Evolutionary conservation across 2,888 invertebrate genomes (phyloP).

Genomic region (Pinctada fucata): DNA sequence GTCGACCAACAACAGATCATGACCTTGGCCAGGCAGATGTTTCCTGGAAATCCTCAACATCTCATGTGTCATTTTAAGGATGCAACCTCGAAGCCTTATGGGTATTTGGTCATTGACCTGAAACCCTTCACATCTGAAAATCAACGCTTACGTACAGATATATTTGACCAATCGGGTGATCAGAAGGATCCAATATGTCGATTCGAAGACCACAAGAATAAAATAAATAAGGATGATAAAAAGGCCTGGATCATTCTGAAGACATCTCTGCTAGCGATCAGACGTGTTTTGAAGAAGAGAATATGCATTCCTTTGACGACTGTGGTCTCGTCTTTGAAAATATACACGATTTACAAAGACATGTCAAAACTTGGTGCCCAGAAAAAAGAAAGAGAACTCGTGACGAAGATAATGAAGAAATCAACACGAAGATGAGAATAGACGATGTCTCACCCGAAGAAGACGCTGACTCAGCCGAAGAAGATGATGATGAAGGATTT

Average conservation of each 20-base stretch:
- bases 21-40: constrained; percentile 48
- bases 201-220: not conserved
- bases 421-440: too few relatives aligned
- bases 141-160: constrained; percentile 26
- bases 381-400: constrained; percentile 22
- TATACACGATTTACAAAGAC: constrained; percentile 36
- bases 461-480: too few relatives aligned
- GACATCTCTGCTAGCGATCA: too few relatives aligned
- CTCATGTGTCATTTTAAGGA: constrained; percentile 12
- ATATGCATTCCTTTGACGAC: constrained; percentile 36
- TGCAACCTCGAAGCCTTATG: not conserved
- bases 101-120: constrained; percentile 10
- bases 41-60: constrained; percentile 33
- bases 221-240: too few relatives aligned
- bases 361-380: constrained; percentile 45
- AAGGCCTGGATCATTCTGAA: too few relatives aligned
- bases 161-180: constrained; percentile 17
- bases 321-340: constrained; percentile 38
- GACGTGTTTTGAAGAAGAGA: too few relatives aligned
- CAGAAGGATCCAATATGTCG: not conserved
- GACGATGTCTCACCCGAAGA: too few relatives aligned
- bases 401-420: too few relatives aligned
- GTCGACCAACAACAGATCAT: constrained; percentile 43
- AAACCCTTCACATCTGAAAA: constrained; percentile 28
- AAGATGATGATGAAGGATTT: not conserved